phyloP scores from a whole-genome alignment of 2,797 vertebrate genomes.

The Uromys caudimaculatus region DNA sequence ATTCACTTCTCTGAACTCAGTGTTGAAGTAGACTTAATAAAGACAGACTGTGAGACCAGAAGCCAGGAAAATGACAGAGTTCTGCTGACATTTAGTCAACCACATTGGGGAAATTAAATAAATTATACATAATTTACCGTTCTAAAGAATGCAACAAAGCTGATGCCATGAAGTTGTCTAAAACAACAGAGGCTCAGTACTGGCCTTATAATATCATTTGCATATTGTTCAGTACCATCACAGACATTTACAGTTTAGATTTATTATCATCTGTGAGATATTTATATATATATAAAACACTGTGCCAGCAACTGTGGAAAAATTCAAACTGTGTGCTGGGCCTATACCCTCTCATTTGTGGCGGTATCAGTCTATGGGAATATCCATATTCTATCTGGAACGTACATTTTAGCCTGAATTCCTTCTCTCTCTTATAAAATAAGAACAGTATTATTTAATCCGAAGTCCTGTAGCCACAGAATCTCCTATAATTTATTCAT shows the following conservation, averaged over 20 bases:
- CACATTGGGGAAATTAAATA: background rate
- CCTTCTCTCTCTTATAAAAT: background rate
- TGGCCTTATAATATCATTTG: constrained; percentile 21
- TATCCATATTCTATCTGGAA: background rate
- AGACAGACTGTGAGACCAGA: background rate
- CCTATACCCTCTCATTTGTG: background rate
- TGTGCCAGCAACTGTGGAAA: background rate
- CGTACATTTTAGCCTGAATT: background rate
- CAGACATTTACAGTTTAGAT: background rate
- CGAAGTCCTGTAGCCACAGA: background rate
- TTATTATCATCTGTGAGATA: background rate
- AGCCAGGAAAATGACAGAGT: background rate
- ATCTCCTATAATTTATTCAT: background rate
- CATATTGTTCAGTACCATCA: background rate
- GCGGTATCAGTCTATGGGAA: background rate
- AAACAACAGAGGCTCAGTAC: background rate
- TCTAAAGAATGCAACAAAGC: background rate
- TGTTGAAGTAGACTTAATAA: background rate
- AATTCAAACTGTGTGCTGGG: background rate
- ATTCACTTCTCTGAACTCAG: background rate
- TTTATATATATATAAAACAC: background rate
- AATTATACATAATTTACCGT: background rate
- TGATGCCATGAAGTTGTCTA: background rate
- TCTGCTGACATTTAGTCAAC: background rate
- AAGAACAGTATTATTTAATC: background rate